These are phyloP conservation scores for Pteria penguin DNA, from an alignment of 2,888 invertebrate species.

Conservation along the genomic window DNA sequence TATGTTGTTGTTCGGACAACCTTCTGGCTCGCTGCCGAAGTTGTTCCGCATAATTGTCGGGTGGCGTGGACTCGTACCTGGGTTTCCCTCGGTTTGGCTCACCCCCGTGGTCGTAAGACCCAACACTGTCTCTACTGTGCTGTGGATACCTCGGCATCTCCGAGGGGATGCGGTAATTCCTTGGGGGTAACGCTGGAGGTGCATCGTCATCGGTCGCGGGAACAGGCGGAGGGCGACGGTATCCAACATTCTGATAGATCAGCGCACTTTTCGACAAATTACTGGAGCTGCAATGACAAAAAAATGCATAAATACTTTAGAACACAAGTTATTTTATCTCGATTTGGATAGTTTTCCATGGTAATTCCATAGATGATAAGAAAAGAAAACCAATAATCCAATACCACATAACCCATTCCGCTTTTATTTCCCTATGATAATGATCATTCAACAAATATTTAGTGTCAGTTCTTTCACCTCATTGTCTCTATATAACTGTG, in stretches of 20 bases:
- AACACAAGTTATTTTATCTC: conserved; percentile 19
- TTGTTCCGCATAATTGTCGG: conserved; percentile 69
- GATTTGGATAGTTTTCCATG: neutral
- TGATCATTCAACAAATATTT: too few relatives aligned
- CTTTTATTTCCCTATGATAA: too few relatives aligned
- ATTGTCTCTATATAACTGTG: too few relatives aligned
- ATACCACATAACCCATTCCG: too few relatives aligned
- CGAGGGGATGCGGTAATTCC: conserved; percentile 60
- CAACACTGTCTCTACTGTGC: conserved; percentile 6
- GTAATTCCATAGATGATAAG: too few relatives aligned
- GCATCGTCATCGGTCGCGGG: conserved; percentile 57
- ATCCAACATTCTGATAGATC: conserved; percentile 64
- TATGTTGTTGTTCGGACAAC: conserved; percentile 70
- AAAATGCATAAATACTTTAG: neutral
- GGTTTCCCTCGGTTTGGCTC: conserved; percentile 41
- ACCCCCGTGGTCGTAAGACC: neutral
- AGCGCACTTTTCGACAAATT: conserved; percentile 59
- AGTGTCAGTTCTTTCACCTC: too few relatives aligned
- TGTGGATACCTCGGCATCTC: conserved; percentile 47
- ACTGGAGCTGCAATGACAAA: conserved; percentile 50
- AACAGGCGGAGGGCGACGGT: conserved; percentile 60
- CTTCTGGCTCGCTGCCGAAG: conserved; percentile 74
- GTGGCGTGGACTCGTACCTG: conserved; percentile 62
- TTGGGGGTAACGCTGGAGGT: conserved; percentile 71
- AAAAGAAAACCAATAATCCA: too few relatives aligned